phyloP scores from a whole-genome alignment of 2,888 invertebrate genomes.

The Rutpela maculata region DNA sequence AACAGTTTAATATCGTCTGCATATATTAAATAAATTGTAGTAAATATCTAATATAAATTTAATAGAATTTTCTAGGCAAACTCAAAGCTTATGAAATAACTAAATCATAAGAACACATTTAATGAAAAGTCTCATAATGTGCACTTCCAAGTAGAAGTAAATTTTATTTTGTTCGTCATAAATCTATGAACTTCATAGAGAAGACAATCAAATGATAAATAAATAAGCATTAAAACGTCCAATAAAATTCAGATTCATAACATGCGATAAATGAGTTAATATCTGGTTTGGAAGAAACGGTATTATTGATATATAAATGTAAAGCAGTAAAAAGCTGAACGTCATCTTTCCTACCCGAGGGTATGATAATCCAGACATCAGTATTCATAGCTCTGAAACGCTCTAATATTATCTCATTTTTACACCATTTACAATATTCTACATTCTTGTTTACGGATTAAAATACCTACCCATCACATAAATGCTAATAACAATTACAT shows the following conservation, averaged over 20 bases:
- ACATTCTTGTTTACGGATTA: slow-evolving; percentile 28
- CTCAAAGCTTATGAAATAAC: no score
- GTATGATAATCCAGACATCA: slow-evolving; percentile 60
- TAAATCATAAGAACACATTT: no score
- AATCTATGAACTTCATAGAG: not conserved
- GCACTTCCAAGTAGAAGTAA: not conserved
- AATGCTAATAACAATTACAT: not conserved
- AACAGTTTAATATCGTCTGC: no score
- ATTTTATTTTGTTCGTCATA: not conserved
- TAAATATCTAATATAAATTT: no score
- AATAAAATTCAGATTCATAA: not conserved
- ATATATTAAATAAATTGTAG: no score
- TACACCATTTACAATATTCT: slow-evolving; percentile 47
- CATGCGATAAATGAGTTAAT: slow-evolving; percentile 30
- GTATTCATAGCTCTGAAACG: slow-evolving; percentile 62
- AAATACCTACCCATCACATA: slow-evolving; percentile 5
- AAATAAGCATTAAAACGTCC: not conserved
- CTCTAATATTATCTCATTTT: slow-evolving; percentile 56
- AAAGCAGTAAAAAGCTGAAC: slow-evolving; percentile 42
- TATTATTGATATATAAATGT: slow-evolving; percentile 34
- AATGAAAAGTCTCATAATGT: no score
- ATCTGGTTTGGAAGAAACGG: slow-evolving; percentile 10
- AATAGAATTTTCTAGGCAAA: no score
- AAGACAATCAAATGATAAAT: not conserved
- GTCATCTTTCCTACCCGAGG: slow-evolving; percentile 53